Conservation (phyloP, 2,797 vertebrate species). For the Sternarchorhynchus goeldii region DNA sequence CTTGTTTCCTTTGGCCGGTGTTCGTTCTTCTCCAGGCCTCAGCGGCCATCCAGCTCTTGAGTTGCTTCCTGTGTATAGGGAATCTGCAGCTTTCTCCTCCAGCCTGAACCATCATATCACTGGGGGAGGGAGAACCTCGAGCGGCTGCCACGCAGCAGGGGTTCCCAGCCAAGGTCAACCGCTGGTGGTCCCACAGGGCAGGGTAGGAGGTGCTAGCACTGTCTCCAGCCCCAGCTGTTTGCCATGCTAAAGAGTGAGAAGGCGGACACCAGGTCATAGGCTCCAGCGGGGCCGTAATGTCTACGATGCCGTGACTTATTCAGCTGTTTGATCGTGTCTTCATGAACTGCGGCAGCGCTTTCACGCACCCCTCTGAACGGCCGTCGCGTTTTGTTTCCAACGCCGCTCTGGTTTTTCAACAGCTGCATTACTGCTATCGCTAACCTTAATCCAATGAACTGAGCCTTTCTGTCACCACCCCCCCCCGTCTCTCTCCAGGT, state of each 20-base stretch:
- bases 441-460: neutral
- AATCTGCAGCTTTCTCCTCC: constrained; percentile 57
- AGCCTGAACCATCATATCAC: constrained; percentile 47
- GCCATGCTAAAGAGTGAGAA: constrained; percentile 33
- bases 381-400: too few species aligned
- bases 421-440: too few species aligned
- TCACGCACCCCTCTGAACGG: neutral
- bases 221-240: constrained; percentile 31
- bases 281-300: constrained; percentile 30
- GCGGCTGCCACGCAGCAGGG: constrained; percentile 29
- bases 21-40: constrained; percentile 63
- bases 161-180: constrained; percentile 57
- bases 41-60: constrained; percentile 64
- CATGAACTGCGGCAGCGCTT: constrained; percentile 11
- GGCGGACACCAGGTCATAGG: constrained; percentile 19
- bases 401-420: too few species aligned
- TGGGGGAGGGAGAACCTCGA: constrained; percentile 32
- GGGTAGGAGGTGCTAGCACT: constrained; percentile 16
- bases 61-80: constrained; percentile 67
- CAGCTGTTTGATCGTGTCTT: constrained; percentile 26
- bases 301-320: constrained; percentile 12
- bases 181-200: constrained; percentile 27
- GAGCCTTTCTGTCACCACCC: neutral
- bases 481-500: constrained; percentile 71
- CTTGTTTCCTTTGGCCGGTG: constrained; percentile 77